These are phyloP conservation scores for Lepisosteus osseus DNA, from an alignment of 2,113 vertebrate genomes.

Conservation along the genomic window DNA sequence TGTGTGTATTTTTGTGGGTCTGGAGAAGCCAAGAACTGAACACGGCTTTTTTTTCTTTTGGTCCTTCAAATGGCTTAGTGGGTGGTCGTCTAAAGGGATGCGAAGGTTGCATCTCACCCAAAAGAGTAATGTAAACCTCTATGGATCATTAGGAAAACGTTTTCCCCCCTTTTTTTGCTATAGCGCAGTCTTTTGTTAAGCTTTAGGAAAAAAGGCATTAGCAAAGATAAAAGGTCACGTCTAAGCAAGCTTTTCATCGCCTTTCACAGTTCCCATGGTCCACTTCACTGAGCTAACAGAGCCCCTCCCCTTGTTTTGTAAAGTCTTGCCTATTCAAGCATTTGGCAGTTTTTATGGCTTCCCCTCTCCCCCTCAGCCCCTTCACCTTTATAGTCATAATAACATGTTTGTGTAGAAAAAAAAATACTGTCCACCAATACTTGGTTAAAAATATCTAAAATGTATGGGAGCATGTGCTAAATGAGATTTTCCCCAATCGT, in stretches of 20 bases:
- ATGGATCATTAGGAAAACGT: slow-evolving; percentile 14
- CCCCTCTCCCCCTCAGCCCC: background rate
- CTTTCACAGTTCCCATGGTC: background rate
- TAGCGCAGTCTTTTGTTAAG: slow-evolving; percentile 7
- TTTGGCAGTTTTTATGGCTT: background rate
- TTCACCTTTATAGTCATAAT: background rate
- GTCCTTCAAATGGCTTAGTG: background rate
- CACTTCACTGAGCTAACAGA: background rate
- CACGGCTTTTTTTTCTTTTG: background rate
- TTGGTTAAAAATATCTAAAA: no score
- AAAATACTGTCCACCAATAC: no score
- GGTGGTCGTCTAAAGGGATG: slow-evolving; percentile 15
- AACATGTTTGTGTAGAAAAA: background rate
- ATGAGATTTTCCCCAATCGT: no score
- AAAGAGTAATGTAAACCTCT: slow-evolving; percentile 6
- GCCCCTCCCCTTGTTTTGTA: background rate
- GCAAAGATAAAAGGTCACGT: slow-evolving; percentile 9
- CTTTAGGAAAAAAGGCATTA: slow-evolving; percentile 6
- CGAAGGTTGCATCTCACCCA: background rate
- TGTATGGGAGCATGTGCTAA: no score
- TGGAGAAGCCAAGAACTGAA: background rate
- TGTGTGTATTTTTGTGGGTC: background rate
- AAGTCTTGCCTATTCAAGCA: background rate
- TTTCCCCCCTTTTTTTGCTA: background rate
- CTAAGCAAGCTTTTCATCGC: slow-evolving; percentile 13